These are phyloP conservation scores for Puffinus mauretanicus DNA, from an alignment of 2,113 vertebrate genomes.

Conservation along the genomic window DNA sequence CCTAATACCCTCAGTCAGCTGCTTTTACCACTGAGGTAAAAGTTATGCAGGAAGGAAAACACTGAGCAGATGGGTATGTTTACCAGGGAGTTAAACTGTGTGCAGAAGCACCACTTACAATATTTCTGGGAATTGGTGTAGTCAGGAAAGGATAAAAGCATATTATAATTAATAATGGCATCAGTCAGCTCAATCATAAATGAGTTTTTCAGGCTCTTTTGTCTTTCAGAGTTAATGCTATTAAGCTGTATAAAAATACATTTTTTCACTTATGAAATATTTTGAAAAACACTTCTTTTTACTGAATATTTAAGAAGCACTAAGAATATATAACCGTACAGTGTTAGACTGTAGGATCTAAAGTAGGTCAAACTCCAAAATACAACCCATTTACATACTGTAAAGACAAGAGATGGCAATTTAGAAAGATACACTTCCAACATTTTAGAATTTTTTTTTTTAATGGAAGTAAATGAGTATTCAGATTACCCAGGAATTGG, in stretches of 20 bases:
- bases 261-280: neutral
- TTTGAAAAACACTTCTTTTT: neutral
- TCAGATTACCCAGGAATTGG: neutral
- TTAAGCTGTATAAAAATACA: neutral
- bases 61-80: slow-evolving; percentile 72
- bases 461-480: neutral
- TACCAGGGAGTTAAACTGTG: slow-evolving; percentile 44
- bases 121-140: slow-evolving; percentile 68
- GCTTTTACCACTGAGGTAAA: slow-evolving; percentile 14
- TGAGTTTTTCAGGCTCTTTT: slow-evolving; percentile 1
- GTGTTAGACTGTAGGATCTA: neutral
- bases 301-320: neutral
- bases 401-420: neutral
- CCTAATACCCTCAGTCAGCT: slow-evolving; percentile 27
- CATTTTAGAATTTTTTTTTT: neutral
- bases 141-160: slow-evolving; percentile 51
- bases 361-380: neutral
- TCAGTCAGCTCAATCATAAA: slow-evolving; percentile 18
- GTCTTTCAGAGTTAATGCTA: neutral
- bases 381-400: rapidly evolving
- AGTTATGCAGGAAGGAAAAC: slow-evolving; percentile 46
- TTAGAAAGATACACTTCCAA: neutral
- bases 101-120: slow-evolving; percentile 50
- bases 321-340: neutral
- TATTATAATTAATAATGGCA: slow-evolving; percentile 57